These are phyloP conservation scores for Cheilosia soror DNA, from an alignment of 2,888 invertebrate genomes.

Conservation along the genomic window DNA sequence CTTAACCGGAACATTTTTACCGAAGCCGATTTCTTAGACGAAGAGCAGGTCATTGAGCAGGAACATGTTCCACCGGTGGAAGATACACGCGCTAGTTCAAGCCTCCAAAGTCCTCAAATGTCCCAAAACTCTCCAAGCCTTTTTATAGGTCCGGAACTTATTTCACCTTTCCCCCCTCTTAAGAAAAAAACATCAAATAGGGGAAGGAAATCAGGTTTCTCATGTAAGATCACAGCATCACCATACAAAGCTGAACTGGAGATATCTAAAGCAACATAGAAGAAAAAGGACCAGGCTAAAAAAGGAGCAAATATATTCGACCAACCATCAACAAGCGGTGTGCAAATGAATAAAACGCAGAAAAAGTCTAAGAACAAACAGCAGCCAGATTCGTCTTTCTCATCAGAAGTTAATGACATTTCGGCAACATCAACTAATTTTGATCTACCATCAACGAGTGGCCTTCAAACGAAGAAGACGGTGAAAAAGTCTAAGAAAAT, in stretches of 20 bases:
- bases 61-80: conserved; percentile 13
- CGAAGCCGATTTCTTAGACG: conserved; percentile 19
- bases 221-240: conserved; percentile 21
- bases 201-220: conserved; percentile 18
- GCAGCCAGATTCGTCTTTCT: too few species aligned
- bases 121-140: background rate
- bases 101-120: conserved; percentile 14
- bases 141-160: background rate
- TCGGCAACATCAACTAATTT: too few species aligned
- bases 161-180: conserved; percentile 20
- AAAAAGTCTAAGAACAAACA: too few species aligned
- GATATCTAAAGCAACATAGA: conserved; percentile 22
- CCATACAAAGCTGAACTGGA: conserved; percentile 25
- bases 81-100: conserved; percentile 18
- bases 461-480: too few species aligned
- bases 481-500: too few species aligned
- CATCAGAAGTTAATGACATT: too few species aligned
- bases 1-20: conserved; percentile 28
- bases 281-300: conserved; percentile 10
- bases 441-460: too few species aligned
- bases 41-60: conserved; percentile 17
- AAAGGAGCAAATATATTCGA: conserved; percentile 14
- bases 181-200: conserved; percentile 27
- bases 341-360: background rate
- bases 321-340: background rate